Evolutionary conservation across 1,140 invertebrate species (phyloP), one percentile per base, ranked within the genome.

Genomic region (Psix sp.): DNA sequence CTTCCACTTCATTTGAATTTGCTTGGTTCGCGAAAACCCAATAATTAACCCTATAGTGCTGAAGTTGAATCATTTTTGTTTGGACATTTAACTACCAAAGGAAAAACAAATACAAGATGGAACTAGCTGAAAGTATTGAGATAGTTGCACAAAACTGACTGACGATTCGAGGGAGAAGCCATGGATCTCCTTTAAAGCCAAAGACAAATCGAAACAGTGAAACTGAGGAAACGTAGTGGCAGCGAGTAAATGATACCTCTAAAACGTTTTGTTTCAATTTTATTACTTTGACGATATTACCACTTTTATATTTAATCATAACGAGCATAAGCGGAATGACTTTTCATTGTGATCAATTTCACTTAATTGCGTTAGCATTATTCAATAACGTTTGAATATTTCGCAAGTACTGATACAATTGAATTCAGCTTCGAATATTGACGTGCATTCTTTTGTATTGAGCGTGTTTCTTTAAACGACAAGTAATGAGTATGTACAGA

Each of bases 181-280:
- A 71, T 71, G 59, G 74, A 66, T 74, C 75, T 72, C 74, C 33
- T 26, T 56, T 45, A 67, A 72, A 72, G 74, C 70, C 70, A 67
- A 51, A 77, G 63, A 35, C 45, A 33, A 29, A 52, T 60, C 45
- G 38, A 33, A 52, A 60, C 45, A 45, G 39, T 31, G 26, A 54
- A 35, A 59, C 5, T 35, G 59, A 65, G 51, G 52, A 72, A 72
- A 72, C 45, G 67, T 57, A 63, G 67, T 63, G 59, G 67, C 59
- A 63, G 59, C 43, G 67, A 46, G 67, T 72, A 63, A 72, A 63
- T 72, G 67, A 52, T 63, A 48, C 21, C n/a, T 31, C 48, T 56
- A 35, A 21, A n/a, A 39, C 35, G 16, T 62, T 56, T 35, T 29
- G 15, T 26, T 45, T 38, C 7, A 10, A 20, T 16, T 9, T 17